Conservation (phyloP, 1,140 invertebrate species). For the Leptopilina clavipes region DNA sequence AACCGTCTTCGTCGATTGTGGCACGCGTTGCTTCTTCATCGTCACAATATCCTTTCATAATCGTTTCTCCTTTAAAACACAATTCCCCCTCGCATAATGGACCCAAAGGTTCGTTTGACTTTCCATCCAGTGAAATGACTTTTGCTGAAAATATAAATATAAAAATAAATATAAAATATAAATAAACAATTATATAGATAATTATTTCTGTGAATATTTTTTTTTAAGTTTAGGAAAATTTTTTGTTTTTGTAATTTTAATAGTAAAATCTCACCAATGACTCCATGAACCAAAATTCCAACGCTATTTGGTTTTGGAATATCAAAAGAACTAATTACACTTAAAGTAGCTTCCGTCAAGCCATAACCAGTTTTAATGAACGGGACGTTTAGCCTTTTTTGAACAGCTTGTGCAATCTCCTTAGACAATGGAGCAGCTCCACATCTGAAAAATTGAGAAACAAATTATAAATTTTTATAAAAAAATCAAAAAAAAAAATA, state of each 20-base stretch:
- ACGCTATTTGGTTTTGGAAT: neutral
- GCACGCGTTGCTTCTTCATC: neutral
- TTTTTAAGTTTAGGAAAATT: too few relatives aligned
- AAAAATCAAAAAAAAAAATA: too few relatives aligned
- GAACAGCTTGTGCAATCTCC: constrained; percentile 1
- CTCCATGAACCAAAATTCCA: neutral
- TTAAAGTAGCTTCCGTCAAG: constrained; percentile 13
- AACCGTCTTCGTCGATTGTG: neutral
- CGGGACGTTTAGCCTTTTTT: neutral
- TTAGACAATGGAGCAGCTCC: constrained; percentile 24
- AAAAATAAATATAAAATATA: neutral
- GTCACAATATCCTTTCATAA: constrained; percentile 16
- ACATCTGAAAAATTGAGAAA: neutral
- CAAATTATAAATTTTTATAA: neutral
- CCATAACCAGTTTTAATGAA: neutral
- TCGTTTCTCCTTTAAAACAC: neutral
- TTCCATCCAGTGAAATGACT: neutral
- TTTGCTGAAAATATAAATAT: neutral
- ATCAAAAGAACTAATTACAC: neutral
- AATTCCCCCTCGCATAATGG: neutral
- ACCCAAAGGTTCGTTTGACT: neutral
- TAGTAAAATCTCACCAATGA: neutral
- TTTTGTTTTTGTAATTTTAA: too few relatives aligned
- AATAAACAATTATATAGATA: too few relatives aligned
- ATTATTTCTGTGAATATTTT: too few relatives aligned